Evolutionary conservation across 2,888 invertebrate genomes (phyloP), one percentile per base, ranked within the genome.

Genomic region (Leucania comma): DNA sequence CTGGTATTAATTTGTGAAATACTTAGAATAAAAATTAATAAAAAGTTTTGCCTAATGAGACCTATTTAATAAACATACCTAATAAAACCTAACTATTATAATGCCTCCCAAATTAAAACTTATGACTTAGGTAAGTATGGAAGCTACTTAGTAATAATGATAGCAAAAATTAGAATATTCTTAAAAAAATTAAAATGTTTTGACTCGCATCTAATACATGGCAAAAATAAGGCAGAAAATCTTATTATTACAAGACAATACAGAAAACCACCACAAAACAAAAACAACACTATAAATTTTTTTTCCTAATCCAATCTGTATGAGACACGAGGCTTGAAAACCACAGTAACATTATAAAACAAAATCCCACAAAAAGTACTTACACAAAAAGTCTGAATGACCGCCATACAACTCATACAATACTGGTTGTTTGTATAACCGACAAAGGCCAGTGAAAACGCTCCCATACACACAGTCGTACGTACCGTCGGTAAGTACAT

Each of bases 391-490:
- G 22, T 35, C 20, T 42, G 24, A 78, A 68, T 73, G 53, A 54
- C 78, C 68, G 58, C 58, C 79, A 66, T 56, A 68, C 68, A 68
- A 66, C 24, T 46, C 54, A 54, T 72, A 71, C 71, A 71, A 71
- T 78, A 68, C 51, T 60, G 59, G 69, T 79, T 75, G 69, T 79
- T 75, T 69, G 75, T 73, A 68, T 46, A 69, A 62, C 72, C 58
- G 50, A 80, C 70, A 78, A 90, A 91, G 91, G 90, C 88, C 90
- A 89, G 90, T 90, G 93, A 93, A 92, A 92, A 91, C 90, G 89
- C 86, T 90, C 90, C 90, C 92, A 90, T 89, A 88, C 88, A 63
- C 32, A 69, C 63, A 72, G 54, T 60, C 53, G 66, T 62, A 78
- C 58, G 62, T 62, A 76, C 62, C 22, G 66, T 51, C 50, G 85